These are phyloP conservation scores for Eupithecia inturbata DNA, from an alignment of 2,888 invertebrate genomes.

Conservation along the genomic window DNA sequence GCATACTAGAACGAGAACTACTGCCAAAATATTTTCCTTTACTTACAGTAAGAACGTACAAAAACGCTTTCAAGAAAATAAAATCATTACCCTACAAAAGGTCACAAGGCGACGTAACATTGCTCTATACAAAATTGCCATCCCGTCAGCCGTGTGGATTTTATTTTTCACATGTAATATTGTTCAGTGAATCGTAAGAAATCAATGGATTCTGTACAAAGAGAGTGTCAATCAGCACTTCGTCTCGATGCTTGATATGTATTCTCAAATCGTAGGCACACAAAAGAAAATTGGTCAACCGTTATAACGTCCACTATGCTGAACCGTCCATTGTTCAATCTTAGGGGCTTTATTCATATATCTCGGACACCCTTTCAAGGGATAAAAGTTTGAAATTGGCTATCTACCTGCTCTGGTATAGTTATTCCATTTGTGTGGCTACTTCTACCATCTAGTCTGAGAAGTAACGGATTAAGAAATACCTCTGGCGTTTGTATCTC, in stretches of 20 bases:
- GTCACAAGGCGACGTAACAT: constrained; percentile 29
- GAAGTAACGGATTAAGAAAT: constrained; percentile 41
- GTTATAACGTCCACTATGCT: constrained; percentile 78
- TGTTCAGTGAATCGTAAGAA: constrained; percentile 71
- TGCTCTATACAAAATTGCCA: constrained; percentile 36
- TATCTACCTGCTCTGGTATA: constrained; percentile 53
- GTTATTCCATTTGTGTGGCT: constrained; percentile 57
- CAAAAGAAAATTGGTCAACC: constrained; percentile 83
- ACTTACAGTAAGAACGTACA: constrained; percentile 18
- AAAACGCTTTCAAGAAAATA: constrained; percentile 45
- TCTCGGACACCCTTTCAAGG: constrained; percentile 59
- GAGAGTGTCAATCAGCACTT: constrained; percentile 73
- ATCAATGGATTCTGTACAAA: constrained; percentile 71
- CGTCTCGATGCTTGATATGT: constrained; percentile 67
- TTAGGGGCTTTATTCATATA: constrained; percentile 75
- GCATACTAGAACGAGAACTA: constrained; percentile 7
- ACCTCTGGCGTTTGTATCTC: constrained; percentile 40
- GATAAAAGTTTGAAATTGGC: constrained; percentile 62
- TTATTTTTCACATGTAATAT: constrained; percentile 47
- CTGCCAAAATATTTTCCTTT: constrained; percentile 22
- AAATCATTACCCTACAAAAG: constrained; percentile 42
- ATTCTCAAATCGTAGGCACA: constrained; percentile 78
- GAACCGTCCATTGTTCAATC: constrained; percentile 76
- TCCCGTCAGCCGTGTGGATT: constrained; percentile 37
- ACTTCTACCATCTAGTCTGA: constrained; percentile 33